Base-by-base conservation (phyloP, 2,888 invertebrate species). In the Poecilobothrus nobilitatus region DNA sequence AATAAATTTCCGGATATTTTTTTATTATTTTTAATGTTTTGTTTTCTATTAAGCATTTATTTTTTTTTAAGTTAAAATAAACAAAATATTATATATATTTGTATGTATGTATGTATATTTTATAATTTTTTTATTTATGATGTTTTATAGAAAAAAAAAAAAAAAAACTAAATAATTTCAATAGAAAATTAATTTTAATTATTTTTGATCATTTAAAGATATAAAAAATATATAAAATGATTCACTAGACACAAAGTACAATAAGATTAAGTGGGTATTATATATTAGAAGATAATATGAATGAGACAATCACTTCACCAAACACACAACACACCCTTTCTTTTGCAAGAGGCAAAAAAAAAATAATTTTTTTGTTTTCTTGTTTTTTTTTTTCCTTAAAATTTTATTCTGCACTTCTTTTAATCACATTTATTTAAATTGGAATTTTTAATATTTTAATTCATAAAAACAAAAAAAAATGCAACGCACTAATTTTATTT, bases 291-390 rank as follows among this genome's bases (percentile, higher is more conserved):
- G 53, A 53, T 53, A 53, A 53, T 12, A 37, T 53, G 53, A 15
- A 53, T 53, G 53, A 53, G 53, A 53, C 53, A 53, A 53, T 53
- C 53, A 53, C 53, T 53, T 53, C 15, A 53, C 15, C n/a, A 53
- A 53, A 53, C 53, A 53, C n/a, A 53, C 53, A 53, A 53, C 53
- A 53, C 53, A 53, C 53, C 53, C 53, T 53, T 53, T 53, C 53
- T 53, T 53, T 53, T 53, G 53, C 18, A 53, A 53, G 27, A 53
- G 10, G 37, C 53, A 53, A 53, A 53, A 53, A 41, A 53, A 53
- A 53, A 53, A 18, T 18, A 15, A 18, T 53, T 9, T 53, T 53
- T 53, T 53, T 18, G 7, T 53, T 8, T 53, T 18, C 7, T 41
- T 27, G 2, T 27, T 27, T 27, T 41, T 9, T 41, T 41, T 41